Evolutionary conservation across 1,140 invertebrate genomes (phyloP).

Genomic region (Anoplophora glabripennis): DNA sequence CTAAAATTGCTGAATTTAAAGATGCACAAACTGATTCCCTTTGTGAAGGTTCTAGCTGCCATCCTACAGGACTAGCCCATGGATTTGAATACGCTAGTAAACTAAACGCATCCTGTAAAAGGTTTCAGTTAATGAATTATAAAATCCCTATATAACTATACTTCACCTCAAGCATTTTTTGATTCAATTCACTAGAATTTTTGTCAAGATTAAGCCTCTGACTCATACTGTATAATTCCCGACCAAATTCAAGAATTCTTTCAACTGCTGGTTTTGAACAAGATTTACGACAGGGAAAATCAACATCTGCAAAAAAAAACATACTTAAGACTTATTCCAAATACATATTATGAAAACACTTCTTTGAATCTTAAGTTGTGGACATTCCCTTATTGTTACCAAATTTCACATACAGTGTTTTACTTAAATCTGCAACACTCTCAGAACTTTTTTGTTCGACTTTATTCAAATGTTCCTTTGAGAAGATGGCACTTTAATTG

Average conservation of each 20-base stretch:
- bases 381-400: neutral
- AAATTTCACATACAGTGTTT: too few species aligned
- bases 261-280: constrained; percentile 77
- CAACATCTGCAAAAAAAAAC: constrained; percentile 48
- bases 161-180: constrained; percentile 86
- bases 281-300: constrained; percentile 60
- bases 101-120: constrained; percentile 89
- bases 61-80: constrained; percentile 93
- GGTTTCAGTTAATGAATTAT: neutral
- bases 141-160: constrained; percentile 5
- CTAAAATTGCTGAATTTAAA: constrained; percentile 95
- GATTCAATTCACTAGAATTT: constrained; percentile 81
- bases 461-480: too few species aligned
- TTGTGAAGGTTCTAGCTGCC: constrained; percentile 89
- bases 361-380: neutral
- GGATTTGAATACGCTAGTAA: constrained; percentile 96
- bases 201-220: constrained; percentile 78
- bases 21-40: constrained; percentile 91
- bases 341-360: too few species aligned
- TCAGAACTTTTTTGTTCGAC: too few species aligned
- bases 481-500: too few species aligned
- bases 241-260: constrained; percentile 90
- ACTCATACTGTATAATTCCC: constrained; percentile 88
- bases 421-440: too few species aligned
- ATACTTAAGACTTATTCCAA: too few species aligned